A percentile compares a stretch with the other conserved stretches of the same genome.
Conservation (phyloP, 2,797 vertebrate genomes). For the Galaxias olidus region DNA sequence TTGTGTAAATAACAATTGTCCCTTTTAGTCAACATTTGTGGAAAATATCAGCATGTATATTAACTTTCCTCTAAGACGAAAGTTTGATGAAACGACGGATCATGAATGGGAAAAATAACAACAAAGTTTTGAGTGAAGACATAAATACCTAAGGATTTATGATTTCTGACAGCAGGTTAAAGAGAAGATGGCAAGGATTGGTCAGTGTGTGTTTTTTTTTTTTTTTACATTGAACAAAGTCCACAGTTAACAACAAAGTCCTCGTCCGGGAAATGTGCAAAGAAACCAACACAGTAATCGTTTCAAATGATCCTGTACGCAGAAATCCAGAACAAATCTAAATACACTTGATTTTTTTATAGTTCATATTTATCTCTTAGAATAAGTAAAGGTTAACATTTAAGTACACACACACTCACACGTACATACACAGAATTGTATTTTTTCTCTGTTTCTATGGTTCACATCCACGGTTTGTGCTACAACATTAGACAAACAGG, state of each 20-base stretch:
- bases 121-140: constrained; percentile 56
- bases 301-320: constrained; percentile 83
- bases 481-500: constrained; percentile 89
- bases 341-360: constrained; percentile 73
- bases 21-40: no score
- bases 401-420: constrained; percentile 84
- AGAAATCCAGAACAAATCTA: constrained; percentile 82
- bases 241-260: constrained; percentile 83
- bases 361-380: constrained; percentile 63
- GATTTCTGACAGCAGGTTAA: constrained; percentile 70
- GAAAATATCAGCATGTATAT: constrained; percentile 24
- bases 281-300: constrained; percentile 89
- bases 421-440: constrained; percentile 68
- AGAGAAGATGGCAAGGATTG: constrained; percentile 69
- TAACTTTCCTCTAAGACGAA: constrained; percentile 44
- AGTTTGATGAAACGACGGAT: constrained; percentile 41
- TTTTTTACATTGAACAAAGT: constrained; percentile 89
- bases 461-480: constrained; percentile 95
- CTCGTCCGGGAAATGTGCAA: constrained; percentile 79
- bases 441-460: constrained; percentile 81
- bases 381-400: constrained; percentile 91
- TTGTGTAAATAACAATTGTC: no score
- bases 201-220: constrained; percentile 77
- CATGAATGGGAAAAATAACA: constrained; percentile 57
- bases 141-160: constrained; percentile 65